Base-by-base conservation (phyloP, 2,113 vertebrate genomes). In the Siniperca knerii region DNA sequence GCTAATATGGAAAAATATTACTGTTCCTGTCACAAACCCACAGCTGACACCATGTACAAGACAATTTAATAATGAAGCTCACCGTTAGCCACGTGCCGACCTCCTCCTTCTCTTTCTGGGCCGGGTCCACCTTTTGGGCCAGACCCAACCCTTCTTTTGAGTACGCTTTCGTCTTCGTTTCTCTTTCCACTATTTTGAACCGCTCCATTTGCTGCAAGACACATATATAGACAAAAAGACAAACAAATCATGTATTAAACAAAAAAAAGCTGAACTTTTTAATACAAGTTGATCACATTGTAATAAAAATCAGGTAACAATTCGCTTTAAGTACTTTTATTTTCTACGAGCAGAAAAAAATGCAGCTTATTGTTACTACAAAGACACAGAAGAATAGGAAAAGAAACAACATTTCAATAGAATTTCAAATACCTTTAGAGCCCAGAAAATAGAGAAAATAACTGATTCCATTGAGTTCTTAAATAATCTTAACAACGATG, bases 121-220 rank as follows among this genome's bases (percentile, higher is more conserved):
- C 97, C 0, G 97, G 97, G 92, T 98, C 97, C 58, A 98, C 97
- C 92, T 98, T 98, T 91, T 96, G 97, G 0, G 97, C 97, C 64
- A 97, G 95, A 35, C 97, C 97, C 54, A 98, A 91, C 5, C 97
- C 97, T 90, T 98, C 97, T 93, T 98, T 98, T 3, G 97, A 97
- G 75, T 98, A 98, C 5, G 97, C 97, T 89, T 98, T 98, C 0
- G 97, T 98, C 95, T 98, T 98, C 60, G 97, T 97, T 94, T 98
- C 97, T 84, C 97, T 92, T 74, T 98, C 97, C 66, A 98, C 97
- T 9, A 98, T 96, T 91, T 98, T 98, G 94, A 98, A 98, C 75
- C 97, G 95, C 89, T 98, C 97, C 97, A 98, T 98, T 98, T 98
- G 97, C 97, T 98, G 94, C 71, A 71, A 33, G 6, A 78, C 0